These are phyloP conservation scores for Lepetodrilus schrolli DNA, from an alignment of 2,888 invertebrate genomes.

Conservation along the genomic window DNA sequence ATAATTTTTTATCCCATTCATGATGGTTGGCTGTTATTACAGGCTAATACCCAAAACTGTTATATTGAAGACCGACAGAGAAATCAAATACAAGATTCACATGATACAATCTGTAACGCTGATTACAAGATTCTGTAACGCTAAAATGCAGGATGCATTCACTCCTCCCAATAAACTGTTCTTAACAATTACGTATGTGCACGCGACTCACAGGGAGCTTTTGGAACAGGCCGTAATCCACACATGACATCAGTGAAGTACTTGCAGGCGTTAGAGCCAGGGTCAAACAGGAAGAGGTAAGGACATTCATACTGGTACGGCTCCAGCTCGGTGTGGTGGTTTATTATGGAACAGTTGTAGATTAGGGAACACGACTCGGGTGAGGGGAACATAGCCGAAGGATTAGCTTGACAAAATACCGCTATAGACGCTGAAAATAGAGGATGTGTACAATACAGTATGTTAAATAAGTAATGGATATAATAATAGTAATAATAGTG, in stretches of 20 bases:
- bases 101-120: no score
- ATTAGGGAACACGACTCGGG: constrained; percentile 32
- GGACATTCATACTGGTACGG: constrained; percentile 49
- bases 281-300: constrained; percentile 55
- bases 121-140: no score
- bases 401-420: constrained; percentile 48
- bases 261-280: constrained; percentile 34
- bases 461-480: neutral
- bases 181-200: no score
- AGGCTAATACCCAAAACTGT: no score
- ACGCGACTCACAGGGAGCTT: constrained; percentile 25
- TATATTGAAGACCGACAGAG: no score
- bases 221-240: constrained; percentile 11
- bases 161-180: no score
- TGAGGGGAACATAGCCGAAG: constrained; percentile 38
- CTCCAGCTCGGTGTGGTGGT: neutral
- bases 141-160: no score
- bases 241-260: constrained; percentile 11
- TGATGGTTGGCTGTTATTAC: no score
- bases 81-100: no score
- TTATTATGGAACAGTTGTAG: constrained; percentile 33
- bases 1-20: no score
- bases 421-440: constrained; percentile 51
- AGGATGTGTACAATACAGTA: neutral
- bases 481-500: neutral